These are phyloP conservation scores for Anneissia japonica DNA, from an alignment of 35 echinoderm and acorn worm species.

Conservation along the genomic window DNA sequence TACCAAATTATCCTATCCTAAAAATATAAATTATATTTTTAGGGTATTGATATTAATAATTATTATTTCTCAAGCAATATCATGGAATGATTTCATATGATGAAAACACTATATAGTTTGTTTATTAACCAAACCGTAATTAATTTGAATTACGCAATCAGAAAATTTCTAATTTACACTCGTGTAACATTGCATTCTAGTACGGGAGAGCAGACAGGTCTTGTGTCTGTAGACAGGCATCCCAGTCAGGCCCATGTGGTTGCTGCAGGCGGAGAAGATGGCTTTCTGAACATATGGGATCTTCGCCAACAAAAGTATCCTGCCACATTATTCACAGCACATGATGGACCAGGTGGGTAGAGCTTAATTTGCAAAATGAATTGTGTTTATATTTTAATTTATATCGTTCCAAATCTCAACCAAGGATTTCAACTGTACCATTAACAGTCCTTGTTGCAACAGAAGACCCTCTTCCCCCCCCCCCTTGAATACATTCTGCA, in stretches of 20 bases:
- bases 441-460: background rate
- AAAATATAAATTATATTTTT: no score
- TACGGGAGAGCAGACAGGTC: constrained; percentile 77
- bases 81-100: no score
- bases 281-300: constrained; percentile 85
- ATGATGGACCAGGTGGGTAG: constrained; percentile 11
- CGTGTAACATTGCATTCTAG: constrained; percentile 18
- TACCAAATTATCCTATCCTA: no score
- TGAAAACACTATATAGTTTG: no score
- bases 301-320: constrained; percentile 77
- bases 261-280: constrained; percentile 77
- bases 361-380: no score
- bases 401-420: background rate
- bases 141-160: no score
- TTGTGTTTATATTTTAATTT: no score
- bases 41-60: no score
- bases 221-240: constrained; percentile 90
- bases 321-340: constrained; percentile 84
- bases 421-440: background rate
- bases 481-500: background rate
- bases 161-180: background rate
- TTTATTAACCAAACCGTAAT: no score
- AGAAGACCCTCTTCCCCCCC: background rate
- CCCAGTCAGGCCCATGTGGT: constrained; percentile 93
- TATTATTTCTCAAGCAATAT: no score